Evolutionary conservation across 2,797 vertebrate genomes (phyloP).

Genomic region (Glossophaga mutica): DNA sequence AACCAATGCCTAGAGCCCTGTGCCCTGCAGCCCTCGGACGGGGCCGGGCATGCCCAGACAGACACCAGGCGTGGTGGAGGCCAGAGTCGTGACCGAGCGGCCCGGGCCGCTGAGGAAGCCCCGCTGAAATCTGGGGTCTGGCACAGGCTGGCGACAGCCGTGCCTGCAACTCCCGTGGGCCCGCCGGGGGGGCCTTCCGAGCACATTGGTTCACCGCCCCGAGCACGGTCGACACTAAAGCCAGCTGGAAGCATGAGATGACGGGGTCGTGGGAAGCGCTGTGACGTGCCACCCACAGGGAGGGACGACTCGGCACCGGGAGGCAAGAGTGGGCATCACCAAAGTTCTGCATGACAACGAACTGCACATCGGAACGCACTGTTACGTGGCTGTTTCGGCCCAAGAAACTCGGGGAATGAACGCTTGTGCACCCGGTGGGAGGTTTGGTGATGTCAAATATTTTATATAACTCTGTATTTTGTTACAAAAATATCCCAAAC

Average conservation of each 20-base stretch:
- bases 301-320: conserved; percentile 82
- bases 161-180: not conserved
- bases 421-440: conserved; percentile 60
- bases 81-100: not conserved
- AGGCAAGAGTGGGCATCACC: conserved; percentile 95
- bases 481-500: conserved; percentile 78
- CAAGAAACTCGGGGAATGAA: conserved; percentile 69
- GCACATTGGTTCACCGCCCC: conserved; percentile 90
- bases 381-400: conserved; percentile 69
- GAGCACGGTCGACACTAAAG: conserved; percentile 82
- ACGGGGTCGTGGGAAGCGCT: conserved; percentile 82
- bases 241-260: conserved; percentile 88
- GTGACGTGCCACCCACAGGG: conserved; percentile 86
- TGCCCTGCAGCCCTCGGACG: not conserved
- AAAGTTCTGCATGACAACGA: conserved; percentile 85
- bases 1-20: conserved; percentile 80
- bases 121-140: not conserved
- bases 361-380: conserved; percentile 70
- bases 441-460: conserved; percentile 82
- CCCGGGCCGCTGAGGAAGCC: not conserved
- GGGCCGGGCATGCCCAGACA: not conserved
- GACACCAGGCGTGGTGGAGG: not conserved
- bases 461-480: conserved; percentile 77
- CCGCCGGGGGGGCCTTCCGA: not conserved
- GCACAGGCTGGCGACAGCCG: not conserved